phyloP scores from a whole-genome alignment of 1,140 invertebrate genomes.

The Papilio helenus region DNA sequence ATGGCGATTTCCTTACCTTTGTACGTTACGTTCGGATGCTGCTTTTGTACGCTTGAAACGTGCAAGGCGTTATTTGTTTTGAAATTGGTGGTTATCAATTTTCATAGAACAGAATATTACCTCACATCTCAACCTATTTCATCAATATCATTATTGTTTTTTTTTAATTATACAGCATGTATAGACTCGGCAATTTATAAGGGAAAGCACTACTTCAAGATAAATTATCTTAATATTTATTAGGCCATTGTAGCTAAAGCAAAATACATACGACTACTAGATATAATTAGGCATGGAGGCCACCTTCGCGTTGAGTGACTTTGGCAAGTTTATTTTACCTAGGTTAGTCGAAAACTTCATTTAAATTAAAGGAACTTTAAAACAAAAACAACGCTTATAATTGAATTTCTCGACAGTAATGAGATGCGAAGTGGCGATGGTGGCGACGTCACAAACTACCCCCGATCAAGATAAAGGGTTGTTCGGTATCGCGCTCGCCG shows the following conservation, averaged over 20 bases:
- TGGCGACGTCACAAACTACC: constrained; percentile 49
- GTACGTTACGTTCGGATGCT: constrained; percentile 42
- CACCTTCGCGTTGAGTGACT: too few relatives aligned
- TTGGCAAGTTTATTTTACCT: neutral
- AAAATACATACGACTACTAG: too few relatives aligned
- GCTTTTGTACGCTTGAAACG: constrained; percentile 19
- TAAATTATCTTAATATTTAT: too few relatives aligned
- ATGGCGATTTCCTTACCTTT: constrained; percentile 78
- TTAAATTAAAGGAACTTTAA: constrained; percentile 11
- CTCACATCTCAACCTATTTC: neutral
- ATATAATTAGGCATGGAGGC: too few relatives aligned
- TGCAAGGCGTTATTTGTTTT: constrained; percentile 24
- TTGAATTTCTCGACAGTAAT: constrained; percentile 58
- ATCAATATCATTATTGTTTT: neutral
- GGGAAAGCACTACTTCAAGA: too few relatives aligned
- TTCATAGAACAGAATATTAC: constrained; percentile 8
- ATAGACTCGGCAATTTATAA: too few relatives aligned
- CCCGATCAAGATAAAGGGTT: constrained; percentile 61
- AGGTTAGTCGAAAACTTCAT: neutral
- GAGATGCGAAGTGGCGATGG: constrained; percentile 45
- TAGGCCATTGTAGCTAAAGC: too few relatives aligned
- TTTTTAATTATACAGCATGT: too few relatives aligned
- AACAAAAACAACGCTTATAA: constrained; percentile 44
- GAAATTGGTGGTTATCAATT: constrained; percentile 33
- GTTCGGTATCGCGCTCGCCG: constrained; percentile 49